These are phyloP conservation scores for Cotesia vestalis DNA, from an alignment of 1,140 invertebrate species.

Conservation along the genomic window DNA sequence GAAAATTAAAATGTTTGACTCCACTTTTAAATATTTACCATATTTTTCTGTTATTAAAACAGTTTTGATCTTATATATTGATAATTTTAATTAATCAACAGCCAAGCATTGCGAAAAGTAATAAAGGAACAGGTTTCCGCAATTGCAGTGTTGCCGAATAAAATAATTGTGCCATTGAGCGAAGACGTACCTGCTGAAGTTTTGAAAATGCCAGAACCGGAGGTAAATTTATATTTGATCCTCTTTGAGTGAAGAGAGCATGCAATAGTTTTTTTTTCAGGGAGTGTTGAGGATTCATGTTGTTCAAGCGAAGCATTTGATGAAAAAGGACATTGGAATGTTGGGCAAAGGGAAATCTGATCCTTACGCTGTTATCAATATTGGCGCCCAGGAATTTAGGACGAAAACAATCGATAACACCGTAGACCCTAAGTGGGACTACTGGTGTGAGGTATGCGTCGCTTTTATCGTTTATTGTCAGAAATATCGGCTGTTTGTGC, in stretches of 20 bases:
- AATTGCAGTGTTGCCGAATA: slow-evolving; percentile 93
- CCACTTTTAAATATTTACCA: too few relatives aligned
- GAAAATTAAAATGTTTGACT: too few relatives aligned
- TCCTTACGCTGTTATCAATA: slow-evolving; percentile 88
- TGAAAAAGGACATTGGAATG: slow-evolving; percentile 90
- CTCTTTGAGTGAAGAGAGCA: slow-evolving; percentile 17
- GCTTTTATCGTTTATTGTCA: slow-evolving; percentile 32
- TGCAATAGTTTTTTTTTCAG: slow-evolving; percentile 58
- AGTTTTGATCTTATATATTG: slow-evolving; percentile 19
- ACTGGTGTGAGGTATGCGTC: slow-evolving; percentile 85
- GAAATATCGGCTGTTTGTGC: slow-evolving; percentile 30
- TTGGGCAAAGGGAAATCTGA: slow-evolving; percentile 95
- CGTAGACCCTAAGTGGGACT: slow-evolving; percentile 94
- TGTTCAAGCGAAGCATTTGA: slow-evolving; percentile 91
- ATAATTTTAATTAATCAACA: slow-evolving; percentile 58
- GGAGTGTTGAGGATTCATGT: slow-evolving; percentile 87
- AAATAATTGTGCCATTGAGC: slow-evolving; percentile 86
- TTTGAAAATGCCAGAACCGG: slow-evolving; percentile 87
- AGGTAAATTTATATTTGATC: slow-evolving; percentile 69
- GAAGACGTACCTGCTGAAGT: slow-evolving; percentile 79
- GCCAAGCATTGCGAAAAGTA: slow-evolving; percentile 86
- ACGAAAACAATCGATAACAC: slow-evolving; percentile 91
- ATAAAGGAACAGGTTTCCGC: slow-evolving; percentile 90
- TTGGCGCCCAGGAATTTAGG: slow-evolving; percentile 88
- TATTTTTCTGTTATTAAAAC: neutral